phyloP scores from a whole-genome alignment of 2,797 vertebrate species.

The Poeciliopsis gracilis region DNA sequence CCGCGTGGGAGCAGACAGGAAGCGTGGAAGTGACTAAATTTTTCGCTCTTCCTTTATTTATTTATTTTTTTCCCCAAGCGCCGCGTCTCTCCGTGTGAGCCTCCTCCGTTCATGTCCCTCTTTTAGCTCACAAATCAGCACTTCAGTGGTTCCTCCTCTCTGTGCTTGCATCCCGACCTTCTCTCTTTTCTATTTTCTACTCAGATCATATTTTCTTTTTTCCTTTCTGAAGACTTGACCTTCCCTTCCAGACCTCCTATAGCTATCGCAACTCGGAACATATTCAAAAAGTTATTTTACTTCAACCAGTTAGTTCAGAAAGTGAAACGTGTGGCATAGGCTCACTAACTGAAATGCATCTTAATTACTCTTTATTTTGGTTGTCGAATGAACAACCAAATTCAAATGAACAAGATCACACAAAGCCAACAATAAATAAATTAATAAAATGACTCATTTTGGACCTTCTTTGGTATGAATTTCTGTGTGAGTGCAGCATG shows the following conservation, averaged over 20 bases:
- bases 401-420: neutral
- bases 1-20: conserved; percentile 45
- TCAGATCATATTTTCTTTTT: neutral
- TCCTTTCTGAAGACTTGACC: neutral
- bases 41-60: conserved; percentile 26
- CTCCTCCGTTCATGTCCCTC: neutral
- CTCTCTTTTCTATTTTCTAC: neutral
- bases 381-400: neutral
- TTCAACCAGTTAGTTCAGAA: neutral
- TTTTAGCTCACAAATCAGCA: neutral
- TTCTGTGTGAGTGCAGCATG: neutral
- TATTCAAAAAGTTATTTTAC: neutral
- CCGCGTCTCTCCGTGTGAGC: neutral
- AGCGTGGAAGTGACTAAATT: conserved; percentile 51
- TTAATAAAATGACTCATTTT: neutral
- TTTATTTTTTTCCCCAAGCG: neutral
- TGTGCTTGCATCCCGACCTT: neutral
- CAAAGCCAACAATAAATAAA: neutral
- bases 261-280: neutral
- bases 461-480: neutral
- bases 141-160: neutral
- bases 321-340: neutral
- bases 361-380: neutral
- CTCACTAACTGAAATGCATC: neutral
- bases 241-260: neutral